phyloP scores from a whole-genome alignment of 2,113 vertebrate species.

The Bambusicola thoracicus region DNA sequence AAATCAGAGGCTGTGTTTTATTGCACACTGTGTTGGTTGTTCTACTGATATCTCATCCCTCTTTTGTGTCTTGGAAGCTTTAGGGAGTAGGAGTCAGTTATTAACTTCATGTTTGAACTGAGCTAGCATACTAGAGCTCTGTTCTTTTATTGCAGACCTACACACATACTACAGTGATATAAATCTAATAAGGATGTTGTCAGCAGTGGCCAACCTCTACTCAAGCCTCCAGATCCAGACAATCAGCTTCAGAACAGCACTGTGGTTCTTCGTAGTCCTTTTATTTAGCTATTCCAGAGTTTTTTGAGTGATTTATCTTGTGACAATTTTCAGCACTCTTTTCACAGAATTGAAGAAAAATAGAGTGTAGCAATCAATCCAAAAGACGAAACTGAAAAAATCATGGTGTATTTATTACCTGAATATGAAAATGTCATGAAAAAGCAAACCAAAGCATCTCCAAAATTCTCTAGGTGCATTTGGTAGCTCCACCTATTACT shows the following conservation, averaged over 20 bases:
- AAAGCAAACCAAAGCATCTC: not conserved
- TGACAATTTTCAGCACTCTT: not conserved
- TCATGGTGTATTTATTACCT: not conserved
- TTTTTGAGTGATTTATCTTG: not conserved
- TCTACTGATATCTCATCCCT: not conserved
- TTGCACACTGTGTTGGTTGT: not conserved
- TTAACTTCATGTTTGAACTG: not conserved
- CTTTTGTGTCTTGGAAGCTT: not conserved
- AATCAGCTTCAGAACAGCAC: not conserved
- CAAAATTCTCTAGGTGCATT: not conserved
- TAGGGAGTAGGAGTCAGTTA: not conserved
- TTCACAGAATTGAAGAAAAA: not conserved
- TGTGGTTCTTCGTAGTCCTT: not conserved
- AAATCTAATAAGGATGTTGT: not conserved
- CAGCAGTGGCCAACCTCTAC: not conserved
- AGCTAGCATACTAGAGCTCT: not conserved
- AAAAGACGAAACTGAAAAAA: not conserved
- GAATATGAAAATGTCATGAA: not conserved
- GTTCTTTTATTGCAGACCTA: not conserved
- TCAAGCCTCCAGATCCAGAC: not conserved
- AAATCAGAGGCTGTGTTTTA: not conserved
- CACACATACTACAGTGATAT: not conserved
- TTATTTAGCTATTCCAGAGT: not conserved
- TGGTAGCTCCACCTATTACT: not conserved
- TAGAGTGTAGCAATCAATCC: not conserved